phyloP scores from a whole-genome alignment of 92 coral and sea anemone genomes.

The Anthopleura xanthogrammica region DNA sequence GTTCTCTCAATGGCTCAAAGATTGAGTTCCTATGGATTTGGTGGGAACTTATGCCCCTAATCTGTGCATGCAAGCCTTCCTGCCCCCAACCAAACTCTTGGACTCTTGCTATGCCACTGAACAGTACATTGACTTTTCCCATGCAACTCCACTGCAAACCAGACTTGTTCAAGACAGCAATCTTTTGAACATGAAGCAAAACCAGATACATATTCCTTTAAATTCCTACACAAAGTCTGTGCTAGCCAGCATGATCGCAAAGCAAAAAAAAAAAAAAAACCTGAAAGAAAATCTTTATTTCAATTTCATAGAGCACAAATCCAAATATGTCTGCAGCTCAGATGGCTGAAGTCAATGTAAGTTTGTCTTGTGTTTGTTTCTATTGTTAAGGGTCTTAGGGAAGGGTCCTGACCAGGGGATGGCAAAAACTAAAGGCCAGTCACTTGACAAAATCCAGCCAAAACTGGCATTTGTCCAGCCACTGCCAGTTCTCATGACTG shows the following conservation, averaged over 20 bases:
- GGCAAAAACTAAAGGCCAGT: not conserved
- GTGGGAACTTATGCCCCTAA: no score
- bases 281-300: not conserved
- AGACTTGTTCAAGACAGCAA: not conserved
- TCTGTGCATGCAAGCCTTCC: no score
- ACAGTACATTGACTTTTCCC: conserved; percentile 18
- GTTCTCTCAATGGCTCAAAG: no score
- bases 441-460: no score
- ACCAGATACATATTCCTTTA: not conserved
- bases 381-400: not conserved
- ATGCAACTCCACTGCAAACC: not conserved
- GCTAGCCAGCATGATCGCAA: no score
- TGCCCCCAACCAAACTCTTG: no score
- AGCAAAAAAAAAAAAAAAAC: not conserved
- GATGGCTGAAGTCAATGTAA: conserved; percentile 98
- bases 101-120: no score
- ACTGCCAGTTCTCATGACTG: no score
- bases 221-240: no score
- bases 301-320: conserved; percentile 68
- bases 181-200: not conserved
- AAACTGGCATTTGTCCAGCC: no score
- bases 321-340: conserved; percentile 99
- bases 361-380: conserved; percentile 21
- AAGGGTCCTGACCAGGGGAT: not conserved
- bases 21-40: no score